These are phyloP conservation scores for Polyergus mexicanus DNA, from an alignment of 1,140 invertebrate species.

Conservation along the genomic window DNA sequence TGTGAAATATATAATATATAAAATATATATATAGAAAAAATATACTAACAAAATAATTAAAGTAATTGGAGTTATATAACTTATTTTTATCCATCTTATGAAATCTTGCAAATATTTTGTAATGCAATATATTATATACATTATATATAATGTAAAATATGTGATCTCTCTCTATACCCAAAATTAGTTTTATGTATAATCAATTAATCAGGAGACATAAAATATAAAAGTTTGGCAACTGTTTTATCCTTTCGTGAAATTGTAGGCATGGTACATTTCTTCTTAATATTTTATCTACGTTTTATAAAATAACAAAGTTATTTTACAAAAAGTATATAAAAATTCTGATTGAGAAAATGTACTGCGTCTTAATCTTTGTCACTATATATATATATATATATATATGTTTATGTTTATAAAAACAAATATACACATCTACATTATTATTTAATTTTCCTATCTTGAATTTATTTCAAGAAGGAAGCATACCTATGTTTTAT, in stretches of 20 bases:
- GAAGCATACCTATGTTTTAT: slow-evolving; percentile 19
- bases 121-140: slow-evolving; percentile 42
- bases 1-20: slow-evolving; percentile 21
- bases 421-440: slow-evolving; percentile 25
- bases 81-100: not conserved
- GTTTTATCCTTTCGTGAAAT: slow-evolving; percentile 4
- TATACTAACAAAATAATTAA: slow-evolving; percentile 11
- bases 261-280: slow-evolving; percentile 15
- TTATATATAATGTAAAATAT: slow-evolving; percentile 21
- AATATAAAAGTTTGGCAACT: slow-evolving; percentile 57
- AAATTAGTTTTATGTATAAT: slow-evolving; percentile 28
- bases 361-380: slow-evolving; percentile 22
- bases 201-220: slow-evolving; percentile 49
- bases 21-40: not conserved
- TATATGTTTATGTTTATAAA: slow-evolving; percentile 6
- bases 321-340: slow-evolving; percentile 32
- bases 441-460: slow-evolving; percentile 14
- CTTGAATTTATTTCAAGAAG: slow-evolving; percentile 26
- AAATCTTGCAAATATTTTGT: slow-evolving; percentile 20
- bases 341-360: slow-evolving; percentile 33
- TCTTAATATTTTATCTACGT: not conserved
- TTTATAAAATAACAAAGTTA: slow-evolving; percentile 20
- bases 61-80: not conserved
- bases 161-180: not conserved
- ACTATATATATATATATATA: slow-evolving; percentile 65